A percentile compares a stretch with the other conserved stretches of the same genome.
Conservation (phyloP, 2,888 invertebrate species). For the Drosophila borealis region DNA sequence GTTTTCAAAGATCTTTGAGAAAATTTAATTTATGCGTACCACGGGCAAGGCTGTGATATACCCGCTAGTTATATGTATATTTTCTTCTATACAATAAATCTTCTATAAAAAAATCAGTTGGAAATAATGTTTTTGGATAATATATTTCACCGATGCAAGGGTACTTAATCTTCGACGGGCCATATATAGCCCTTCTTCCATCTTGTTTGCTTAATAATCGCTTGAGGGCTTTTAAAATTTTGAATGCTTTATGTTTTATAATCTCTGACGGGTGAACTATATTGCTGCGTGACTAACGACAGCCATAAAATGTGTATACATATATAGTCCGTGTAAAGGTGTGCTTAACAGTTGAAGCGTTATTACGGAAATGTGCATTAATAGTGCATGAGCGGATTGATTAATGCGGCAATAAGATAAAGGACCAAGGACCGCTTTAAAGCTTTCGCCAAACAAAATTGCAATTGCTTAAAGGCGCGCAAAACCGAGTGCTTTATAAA, state of each 20-base stretch:
- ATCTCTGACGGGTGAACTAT: constrained; percentile 9
- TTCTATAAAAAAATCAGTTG: too few relatives aligned
- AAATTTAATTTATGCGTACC: too few relatives aligned
- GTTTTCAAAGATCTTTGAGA: too few relatives aligned
- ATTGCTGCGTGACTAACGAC: constrained; percentile 21
- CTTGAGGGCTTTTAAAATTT: too few relatives aligned
- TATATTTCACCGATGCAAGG: too few relatives aligned
- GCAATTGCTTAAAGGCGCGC: constrained; percentile 46
- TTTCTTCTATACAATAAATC: too few relatives aligned
- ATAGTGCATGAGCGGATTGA: constrained; percentile 66
- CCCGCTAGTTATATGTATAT: too few relatives aligned
- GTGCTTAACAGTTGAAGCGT: constrained; percentile 62
- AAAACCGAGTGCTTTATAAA: constrained; percentile 52
- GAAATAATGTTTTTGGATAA: too few relatives aligned
- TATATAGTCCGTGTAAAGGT: constrained; percentile 23
- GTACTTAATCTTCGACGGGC: too few relatives aligned
- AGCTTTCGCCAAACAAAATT: constrained; percentile 34
- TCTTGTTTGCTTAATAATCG: too few relatives aligned
- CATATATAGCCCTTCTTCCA: too few relatives aligned
- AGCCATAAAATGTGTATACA: constrained; percentile 24
- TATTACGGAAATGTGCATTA: constrained; percentile 72
- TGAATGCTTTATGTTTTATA: neutral
- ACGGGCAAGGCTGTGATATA: too few relatives aligned
- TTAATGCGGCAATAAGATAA: constrained; percentile 51
- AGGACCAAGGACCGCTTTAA: constrained; percentile 26